These are phyloP conservation scores for Podarcis lilfordi DNA, from an alignment of 2,797 vertebrate genomes.

Conservation along the genomic window DNA sequence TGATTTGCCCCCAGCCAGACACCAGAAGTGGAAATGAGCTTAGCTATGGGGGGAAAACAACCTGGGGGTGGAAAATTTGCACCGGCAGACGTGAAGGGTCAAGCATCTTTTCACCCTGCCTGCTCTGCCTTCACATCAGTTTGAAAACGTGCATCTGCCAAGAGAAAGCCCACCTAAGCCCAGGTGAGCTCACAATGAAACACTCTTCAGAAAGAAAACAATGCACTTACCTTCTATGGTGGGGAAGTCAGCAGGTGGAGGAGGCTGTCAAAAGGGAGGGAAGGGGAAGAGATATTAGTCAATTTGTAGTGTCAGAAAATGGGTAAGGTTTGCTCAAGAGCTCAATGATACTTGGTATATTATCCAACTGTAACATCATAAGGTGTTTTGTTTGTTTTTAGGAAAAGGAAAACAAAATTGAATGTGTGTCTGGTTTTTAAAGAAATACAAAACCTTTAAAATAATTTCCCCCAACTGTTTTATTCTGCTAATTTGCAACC, in stretches of 20 bases:
- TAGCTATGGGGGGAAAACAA: too few species aligned
- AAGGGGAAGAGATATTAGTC: background rate
- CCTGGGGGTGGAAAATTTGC: background rate
- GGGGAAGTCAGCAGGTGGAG: slow-evolving; percentile 79
- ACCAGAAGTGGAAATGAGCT: background rate
- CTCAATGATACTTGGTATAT: background rate
- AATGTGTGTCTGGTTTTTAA: background rate
- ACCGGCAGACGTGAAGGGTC: too few species aligned
- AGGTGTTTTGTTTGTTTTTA: background rate
- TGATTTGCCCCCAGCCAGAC: background rate
- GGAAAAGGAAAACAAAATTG: background rate
- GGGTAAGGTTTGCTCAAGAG: background rate
- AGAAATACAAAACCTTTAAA: background rate
- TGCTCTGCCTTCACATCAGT: too few species aligned
- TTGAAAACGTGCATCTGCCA: background rate
- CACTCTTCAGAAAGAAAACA: slow-evolving; percentile 24
- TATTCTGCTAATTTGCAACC: background rate
- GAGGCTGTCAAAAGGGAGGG: slow-evolving; percentile 78
- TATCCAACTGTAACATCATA: background rate
- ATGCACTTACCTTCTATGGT: slow-evolving; percentile 87
- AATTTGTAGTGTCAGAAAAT: slow-evolving; percentile 6
- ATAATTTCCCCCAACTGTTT: background rate
- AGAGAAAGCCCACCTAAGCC: background rate
- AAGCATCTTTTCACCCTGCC: background rate
- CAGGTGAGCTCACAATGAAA: background rate